Conservation (phyloP, 2,888 invertebrate genomes). For the Drosophila mimetica region DNA sequence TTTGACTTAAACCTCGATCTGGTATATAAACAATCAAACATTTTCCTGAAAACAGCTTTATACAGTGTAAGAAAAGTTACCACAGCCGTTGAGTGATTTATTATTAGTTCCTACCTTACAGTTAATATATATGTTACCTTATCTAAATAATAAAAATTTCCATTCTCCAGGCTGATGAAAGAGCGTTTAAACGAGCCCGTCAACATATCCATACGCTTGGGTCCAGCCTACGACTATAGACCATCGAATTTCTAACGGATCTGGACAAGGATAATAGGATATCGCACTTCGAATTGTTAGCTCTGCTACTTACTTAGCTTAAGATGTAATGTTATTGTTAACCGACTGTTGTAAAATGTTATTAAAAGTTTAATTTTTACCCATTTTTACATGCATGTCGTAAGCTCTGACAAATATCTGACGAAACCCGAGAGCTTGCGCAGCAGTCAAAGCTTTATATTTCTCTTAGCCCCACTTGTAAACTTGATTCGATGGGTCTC, state of each 20-base stretch:
- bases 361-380: slow-evolving; percentile 4
- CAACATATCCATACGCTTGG: slow-evolving; percentile 64
- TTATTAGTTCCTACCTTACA: not conserved
- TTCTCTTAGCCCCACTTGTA: not conserved
- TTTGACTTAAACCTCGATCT: too few relatives aligned
- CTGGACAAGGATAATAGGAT: not conserved
- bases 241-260: slow-evolving; percentile 41
- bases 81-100: not conserved
- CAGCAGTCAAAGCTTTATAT: slow-evolving; percentile 17
- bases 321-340: slow-evolving; percentile 12
- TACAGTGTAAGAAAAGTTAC: too few relatives aligned
- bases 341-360: slow-evolving; percentile 14
- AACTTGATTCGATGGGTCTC: slow-evolving; percentile 31
- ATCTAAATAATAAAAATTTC: not conserved
- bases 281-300: slow-evolving; percentile 14
- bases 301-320: slow-evolving; percentile 3
- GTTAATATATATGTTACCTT: not conserved
- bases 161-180: slow-evolving; percentile 42
- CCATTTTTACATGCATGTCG: slow-evolving; percentile 16
- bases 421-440: slow-evolving; percentile 9
- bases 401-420: slow-evolving; percentile 18
- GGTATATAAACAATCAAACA: not conserved
- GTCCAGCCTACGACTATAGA: slow-evolving; percentile 62
- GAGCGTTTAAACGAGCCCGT: slow-evolving; percentile 57
- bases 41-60: not conserved